These are phyloP conservation scores for Megalonaias nervosa DNA, from an alignment of 1,140 invertebrate genomes.

Conservation along the genomic window DNA sequence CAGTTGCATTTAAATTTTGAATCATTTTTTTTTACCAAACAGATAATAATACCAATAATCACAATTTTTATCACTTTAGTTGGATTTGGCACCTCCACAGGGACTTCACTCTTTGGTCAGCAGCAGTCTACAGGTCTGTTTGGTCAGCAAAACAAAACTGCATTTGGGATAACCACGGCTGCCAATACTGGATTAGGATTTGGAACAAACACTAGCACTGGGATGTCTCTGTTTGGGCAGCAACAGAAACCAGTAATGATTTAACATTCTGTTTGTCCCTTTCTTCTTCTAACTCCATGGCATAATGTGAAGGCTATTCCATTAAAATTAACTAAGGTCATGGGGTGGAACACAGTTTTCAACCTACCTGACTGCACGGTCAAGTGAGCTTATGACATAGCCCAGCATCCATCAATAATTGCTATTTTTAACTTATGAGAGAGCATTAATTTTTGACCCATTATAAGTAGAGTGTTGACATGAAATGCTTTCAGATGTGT, in stretches of 20 bases:
- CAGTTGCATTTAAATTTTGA: constrained; percentile 5
- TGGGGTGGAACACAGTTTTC: not conserved
- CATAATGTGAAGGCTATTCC: constrained; percentile 12
- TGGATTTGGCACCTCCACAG: constrained; percentile 55
- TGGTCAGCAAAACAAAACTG: constrained; percentile 59
- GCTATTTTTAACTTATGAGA: too few species aligned
- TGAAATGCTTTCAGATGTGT: too few species aligned
- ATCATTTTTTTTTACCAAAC: not conserved
- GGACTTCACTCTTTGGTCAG: constrained; percentile 48
- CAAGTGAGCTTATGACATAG: not conserved
- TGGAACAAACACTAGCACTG: constrained; percentile 47
- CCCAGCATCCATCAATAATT: constrained; percentile 1
- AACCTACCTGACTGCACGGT: constrained; percentile 4
- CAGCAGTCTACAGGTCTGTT: constrained; percentile 55
- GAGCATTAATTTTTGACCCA: too few species aligned
- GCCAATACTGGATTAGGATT: constrained; percentile 62
- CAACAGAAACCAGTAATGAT: constrained; percentile 46
- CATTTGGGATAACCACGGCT: constrained; percentile 45
- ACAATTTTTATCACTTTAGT: constrained; percentile 16
- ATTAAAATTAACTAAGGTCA: constrained; percentile 5
- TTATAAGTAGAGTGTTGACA: too few species aligned
- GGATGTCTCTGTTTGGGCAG: constrained; percentile 57
- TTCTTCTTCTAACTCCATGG: not conserved
- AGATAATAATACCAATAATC: not conserved
- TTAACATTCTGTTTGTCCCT: not conserved